Conservation (phyloP, 2,113 vertebrate genomes). For the Hemiscyllium ocellatum region DNA sequence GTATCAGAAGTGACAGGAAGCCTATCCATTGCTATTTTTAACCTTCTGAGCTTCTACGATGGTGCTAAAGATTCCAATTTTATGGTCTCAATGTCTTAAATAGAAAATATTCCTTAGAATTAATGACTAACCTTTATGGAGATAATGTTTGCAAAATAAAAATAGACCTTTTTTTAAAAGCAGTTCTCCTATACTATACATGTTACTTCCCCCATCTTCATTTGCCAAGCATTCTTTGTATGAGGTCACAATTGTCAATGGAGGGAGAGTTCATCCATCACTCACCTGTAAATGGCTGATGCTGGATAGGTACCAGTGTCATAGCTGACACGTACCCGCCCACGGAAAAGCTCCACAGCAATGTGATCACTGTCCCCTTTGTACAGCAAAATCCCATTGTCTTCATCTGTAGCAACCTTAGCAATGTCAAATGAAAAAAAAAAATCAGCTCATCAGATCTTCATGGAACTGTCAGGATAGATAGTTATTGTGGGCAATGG, state of each 20-base stretch:
- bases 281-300: slow-evolving; percentile 95
- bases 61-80: not conserved
- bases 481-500: not conserved
- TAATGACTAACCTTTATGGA: not conserved
- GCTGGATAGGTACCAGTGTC: slow-evolving; percentile 84
- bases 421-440: not conserved
- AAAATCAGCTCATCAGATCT: not conserved
- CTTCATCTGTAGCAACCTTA: slow-evolving; percentile 93
- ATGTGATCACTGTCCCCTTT: slow-evolving; percentile 89
- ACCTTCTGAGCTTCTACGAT: not conserved
- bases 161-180: not conserved
- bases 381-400: slow-evolving; percentile 88
- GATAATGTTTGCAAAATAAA: not conserved
- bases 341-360: slow-evolving; percentile 85
- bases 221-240: slow-evolving; percentile 1
- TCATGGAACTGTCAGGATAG: not conserved
- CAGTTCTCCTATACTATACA: not conserved
- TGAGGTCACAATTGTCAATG: not conserved
- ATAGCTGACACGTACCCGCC: slow-evolving; percentile 89
- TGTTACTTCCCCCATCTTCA: not conserved
- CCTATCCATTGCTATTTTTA: not conserved
- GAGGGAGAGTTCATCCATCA: not conserved
- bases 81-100: too few relatives aligned
- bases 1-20: not conserved
- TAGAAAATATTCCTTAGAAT: not conserved